Percentiles rank a stretch among this genome's conserved stretches.
Evolutionary conservation across 2,113 vertebrate genomes (phyloP).

Genomic region (Plectropomus leopardus): DNA sequence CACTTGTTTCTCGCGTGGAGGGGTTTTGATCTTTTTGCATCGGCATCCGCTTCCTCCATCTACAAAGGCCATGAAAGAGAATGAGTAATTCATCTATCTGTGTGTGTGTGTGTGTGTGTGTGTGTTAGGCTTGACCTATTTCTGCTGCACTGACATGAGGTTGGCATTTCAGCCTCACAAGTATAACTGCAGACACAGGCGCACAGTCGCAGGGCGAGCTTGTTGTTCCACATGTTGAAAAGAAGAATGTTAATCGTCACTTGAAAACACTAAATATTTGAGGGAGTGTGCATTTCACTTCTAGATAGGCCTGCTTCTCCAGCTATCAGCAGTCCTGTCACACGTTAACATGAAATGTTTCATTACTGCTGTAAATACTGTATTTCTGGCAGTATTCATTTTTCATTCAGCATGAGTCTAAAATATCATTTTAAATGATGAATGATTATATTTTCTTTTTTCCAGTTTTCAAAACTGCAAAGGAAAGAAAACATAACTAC

Average conservation of each 20-base stretch:
- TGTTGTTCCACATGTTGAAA: conserved; percentile 4
- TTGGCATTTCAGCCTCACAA: conserved; percentile 67
- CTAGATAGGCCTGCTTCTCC: background rate
- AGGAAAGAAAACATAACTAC: background rate
- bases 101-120: conserved; percentile 33
- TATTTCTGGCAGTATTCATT: background rate
- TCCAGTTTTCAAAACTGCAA: background rate
- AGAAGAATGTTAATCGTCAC: conserved; percentile 13
- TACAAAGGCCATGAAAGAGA: conserved; percentile 87
- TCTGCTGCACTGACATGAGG: conserved; percentile 72
- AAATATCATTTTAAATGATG: background rate
- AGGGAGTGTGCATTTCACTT: background rate
- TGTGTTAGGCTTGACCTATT: conserved; percentile 73
- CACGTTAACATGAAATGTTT: background rate
- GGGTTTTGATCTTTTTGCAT: conserved; percentile 89
- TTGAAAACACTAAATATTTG: conserved; percentile 11
- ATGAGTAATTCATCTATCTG: conserved; percentile 81
- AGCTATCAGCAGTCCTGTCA: background rate
- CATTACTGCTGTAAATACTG: background rate
- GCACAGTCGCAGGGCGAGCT: conserved; percentile 11
- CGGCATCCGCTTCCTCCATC: conserved; percentile 90
- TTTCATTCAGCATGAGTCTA: background rate
- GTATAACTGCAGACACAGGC: conserved; percentile 29
- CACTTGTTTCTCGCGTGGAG: conserved; percentile 87
- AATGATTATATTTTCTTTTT: too few species aligned